Conservation (phyloP, 2,888 invertebrate species). For the Dryobota labecula region DNA sequence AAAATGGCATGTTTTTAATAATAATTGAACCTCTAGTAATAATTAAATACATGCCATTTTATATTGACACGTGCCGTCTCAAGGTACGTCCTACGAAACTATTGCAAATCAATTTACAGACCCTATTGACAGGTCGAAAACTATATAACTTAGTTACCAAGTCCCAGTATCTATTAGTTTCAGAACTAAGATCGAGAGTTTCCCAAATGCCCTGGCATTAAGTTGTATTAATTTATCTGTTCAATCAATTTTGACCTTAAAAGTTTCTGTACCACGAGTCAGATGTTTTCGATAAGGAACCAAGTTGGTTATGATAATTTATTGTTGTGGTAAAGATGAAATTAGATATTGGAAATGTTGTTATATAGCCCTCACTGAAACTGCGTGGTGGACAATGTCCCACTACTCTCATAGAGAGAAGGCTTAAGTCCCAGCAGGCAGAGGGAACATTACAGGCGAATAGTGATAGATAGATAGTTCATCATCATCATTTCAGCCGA, state of each 20-base stretch:
- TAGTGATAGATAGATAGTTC: too few relatives aligned
- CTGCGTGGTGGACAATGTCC: neutral
- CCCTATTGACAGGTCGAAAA: slow-evolving; percentile 40
- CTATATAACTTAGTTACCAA: slow-evolving; percentile 38
- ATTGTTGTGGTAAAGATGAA: slow-evolving; percentile 1
- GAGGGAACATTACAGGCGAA: neutral
- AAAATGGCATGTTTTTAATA: too few relatives aligned
- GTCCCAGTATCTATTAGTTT: slow-evolving; percentile 39
- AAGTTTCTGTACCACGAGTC: neutral
- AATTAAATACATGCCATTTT: too few relatives aligned
- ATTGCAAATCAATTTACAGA: slow-evolving; percentile 33
- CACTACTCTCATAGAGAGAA: neutral
- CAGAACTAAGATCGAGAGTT: slow-evolving; percentile 45
- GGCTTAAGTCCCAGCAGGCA: neutral
- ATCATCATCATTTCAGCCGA: too few relatives aligned
- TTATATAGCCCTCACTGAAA: neutral
- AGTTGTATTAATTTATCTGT: slow-evolving; percentile 35
- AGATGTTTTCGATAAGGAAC: neutral
- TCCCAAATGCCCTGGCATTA: slow-evolving; percentile 35
- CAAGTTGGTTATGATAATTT: neutral
- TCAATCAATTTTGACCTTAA: slow-evolving; percentile 38
- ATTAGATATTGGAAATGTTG: neutral
- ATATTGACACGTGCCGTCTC: neutral
- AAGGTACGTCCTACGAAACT: neutral
- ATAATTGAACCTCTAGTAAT: too few relatives aligned